Conservation (phyloP, 53 echinoderm and acorn worm species). For the Mesocentrotus franciscanus region DNA sequence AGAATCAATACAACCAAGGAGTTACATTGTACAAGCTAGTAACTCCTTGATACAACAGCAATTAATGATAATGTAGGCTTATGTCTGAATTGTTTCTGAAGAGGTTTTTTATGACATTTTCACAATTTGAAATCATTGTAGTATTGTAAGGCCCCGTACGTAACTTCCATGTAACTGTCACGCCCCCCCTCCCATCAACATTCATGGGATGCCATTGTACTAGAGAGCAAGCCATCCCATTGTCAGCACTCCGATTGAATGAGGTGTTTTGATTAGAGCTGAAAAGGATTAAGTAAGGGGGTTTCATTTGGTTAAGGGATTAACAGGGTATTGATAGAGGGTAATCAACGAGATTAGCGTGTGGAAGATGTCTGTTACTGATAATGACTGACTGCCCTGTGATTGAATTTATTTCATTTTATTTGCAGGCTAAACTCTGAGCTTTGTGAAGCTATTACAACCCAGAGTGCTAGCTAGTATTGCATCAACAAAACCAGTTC, state of each 20-base stretch:
- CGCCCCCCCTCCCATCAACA: neutral
- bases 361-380: constrained; percentile 19
- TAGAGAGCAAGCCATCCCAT: neutral
- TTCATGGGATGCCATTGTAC: neutral
- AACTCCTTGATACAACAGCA: too few relatives aligned
- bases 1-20: too few relatives aligned
- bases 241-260: neutral
- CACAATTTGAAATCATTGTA: too few relatives aligned
- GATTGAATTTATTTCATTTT: neutral
- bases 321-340: constrained; percentile 26
- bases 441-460: neutral
- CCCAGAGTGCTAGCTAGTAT: too few relatives aligned
- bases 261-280: constrained; percentile 47
- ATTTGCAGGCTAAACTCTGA: neutral
- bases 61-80: too few relatives aligned
- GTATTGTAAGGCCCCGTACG: too few relatives aligned
- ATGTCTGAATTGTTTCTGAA: too few relatives aligned
- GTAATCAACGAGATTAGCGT: neutral
- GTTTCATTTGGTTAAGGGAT: constrained; percentile 44
- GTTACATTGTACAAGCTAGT: too few relatives aligned
- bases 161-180: too few relatives aligned
- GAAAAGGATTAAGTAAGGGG: constrained; percentile 40
- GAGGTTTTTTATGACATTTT: too few relatives aligned
- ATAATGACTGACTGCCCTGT: neutral
- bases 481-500: too few relatives aligned